Conservation (phyloP, 23 tunicate genomes). For the Corella eumyota region DNA sequence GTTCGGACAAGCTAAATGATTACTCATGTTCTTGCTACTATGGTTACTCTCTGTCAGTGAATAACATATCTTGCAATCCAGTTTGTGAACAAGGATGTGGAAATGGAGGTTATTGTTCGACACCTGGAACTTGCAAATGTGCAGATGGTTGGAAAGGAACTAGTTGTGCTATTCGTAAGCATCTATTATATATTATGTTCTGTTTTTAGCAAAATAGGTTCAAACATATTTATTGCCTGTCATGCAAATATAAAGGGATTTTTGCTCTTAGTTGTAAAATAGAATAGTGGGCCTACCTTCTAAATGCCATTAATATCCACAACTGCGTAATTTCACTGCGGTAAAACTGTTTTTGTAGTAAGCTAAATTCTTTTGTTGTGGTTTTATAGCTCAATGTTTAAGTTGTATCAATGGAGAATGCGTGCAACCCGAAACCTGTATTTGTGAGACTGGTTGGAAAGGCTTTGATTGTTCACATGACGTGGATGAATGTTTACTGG, state of each 20-base stretch:
- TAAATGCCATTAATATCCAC: too few relatives aligned
- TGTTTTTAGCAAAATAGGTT: too few relatives aligned
- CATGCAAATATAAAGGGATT: too few relatives aligned
- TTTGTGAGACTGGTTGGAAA: constrained; percentile 11
- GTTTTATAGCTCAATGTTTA: constrained; percentile 4
- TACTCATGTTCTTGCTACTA: constrained; percentile 1
- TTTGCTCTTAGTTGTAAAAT: too few relatives aligned
- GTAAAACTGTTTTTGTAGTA: too few relatives aligned
- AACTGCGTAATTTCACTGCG: too few relatives aligned
- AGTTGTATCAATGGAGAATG: constrained; percentile 3
- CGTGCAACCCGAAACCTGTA: constrained; percentile 5
- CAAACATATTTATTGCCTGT: too few relatives aligned
- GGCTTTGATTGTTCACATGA: not conserved
- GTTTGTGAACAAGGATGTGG: constrained; percentile 13
- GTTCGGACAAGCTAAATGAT: not conserved
- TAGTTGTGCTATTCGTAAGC: constrained; percentile 12
- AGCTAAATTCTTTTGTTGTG: too few relatives aligned
- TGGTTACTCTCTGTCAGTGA: not conserved
- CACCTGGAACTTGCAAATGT: constrained; percentile 6
- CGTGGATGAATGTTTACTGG: constrained; percentile 4
- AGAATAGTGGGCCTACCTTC: too few relatives aligned
- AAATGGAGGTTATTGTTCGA: constrained; percentile 6
- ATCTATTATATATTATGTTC: too few relatives aligned
- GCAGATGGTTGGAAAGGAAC: constrained; percentile 11
- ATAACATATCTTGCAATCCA: constrained; percentile 5